These are phyloP conservation scores for Zaprionus ornatus DNA, from an alignment of 1,140 invertebrate genomes.

Conservation along the genomic window DNA sequence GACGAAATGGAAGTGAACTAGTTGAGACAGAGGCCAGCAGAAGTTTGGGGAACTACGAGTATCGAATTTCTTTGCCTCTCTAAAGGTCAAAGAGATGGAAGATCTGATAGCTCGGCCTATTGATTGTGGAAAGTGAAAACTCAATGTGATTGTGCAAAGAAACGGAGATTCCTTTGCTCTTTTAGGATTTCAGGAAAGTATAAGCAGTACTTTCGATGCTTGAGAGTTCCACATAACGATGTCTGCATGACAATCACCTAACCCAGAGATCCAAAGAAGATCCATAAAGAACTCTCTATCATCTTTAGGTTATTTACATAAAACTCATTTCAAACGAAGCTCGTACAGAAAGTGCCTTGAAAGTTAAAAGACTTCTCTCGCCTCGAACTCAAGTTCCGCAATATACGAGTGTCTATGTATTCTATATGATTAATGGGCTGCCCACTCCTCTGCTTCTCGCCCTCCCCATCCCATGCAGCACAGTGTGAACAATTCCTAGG, in stretches of 20 bases:
- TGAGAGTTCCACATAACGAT: no score
- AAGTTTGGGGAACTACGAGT: neutral
- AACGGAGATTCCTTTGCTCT: no score
- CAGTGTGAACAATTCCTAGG: slow-evolving; percentile 22
- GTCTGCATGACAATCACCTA: neutral
- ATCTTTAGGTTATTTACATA: neutral
- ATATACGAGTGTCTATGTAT: neutral
- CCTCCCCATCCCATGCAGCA: neutral
- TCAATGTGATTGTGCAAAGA: no score
- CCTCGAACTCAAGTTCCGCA: neutral
- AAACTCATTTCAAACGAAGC: neutral
- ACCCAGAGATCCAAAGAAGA: neutral
- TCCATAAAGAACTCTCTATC: neutral
- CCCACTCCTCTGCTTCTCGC: neutral
- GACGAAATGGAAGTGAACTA: neutral
- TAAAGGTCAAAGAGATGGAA: neutral
- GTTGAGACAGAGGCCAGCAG: neutral
- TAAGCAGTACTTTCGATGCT: no score
- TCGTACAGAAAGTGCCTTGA: neutral
- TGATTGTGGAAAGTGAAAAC: neutral
- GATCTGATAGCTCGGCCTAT: neutral
- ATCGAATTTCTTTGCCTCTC: neutral
- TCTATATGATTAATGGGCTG: neutral
- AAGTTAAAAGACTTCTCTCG: neutral
- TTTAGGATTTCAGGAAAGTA: no score